These are phyloP conservation scores for Pygoscelis adeliae DNA, from an alignment of 2,113 vertebrate genomes.

Conservation along the genomic window DNA sequence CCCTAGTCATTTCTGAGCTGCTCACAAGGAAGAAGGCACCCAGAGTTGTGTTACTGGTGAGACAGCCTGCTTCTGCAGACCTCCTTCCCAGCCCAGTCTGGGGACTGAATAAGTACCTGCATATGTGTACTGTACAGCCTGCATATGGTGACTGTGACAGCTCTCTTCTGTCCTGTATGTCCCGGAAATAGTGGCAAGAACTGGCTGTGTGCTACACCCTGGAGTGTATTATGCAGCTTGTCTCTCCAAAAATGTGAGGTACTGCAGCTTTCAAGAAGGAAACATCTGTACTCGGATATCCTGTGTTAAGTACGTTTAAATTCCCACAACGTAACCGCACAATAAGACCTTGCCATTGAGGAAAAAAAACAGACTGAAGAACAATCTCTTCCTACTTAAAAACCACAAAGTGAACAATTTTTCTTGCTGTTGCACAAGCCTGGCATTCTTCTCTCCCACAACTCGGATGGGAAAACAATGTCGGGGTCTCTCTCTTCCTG, in stretches of 20 bases:
- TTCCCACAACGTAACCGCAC: neutral
- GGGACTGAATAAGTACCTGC: no score
- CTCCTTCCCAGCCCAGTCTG: no score
- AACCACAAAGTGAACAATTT: accelerated
- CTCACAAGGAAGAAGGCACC: neutral
- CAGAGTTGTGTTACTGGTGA: neutral
- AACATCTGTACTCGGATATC: neutral
- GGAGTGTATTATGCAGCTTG: neutral
- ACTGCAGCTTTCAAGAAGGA: neutral
- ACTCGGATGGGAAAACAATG: neutral
- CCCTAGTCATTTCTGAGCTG: neutral
- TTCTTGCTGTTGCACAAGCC: neutral
- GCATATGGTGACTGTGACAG: neutral
- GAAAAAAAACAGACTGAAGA: neutral
- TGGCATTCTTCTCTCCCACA: neutral
- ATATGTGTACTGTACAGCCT: accelerated
- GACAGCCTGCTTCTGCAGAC: accelerated
- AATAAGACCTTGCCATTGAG: neutral
- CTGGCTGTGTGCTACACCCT: neutral
- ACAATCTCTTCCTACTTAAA: neutral
- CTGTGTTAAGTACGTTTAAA: neutral
- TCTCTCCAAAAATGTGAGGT: neutral
- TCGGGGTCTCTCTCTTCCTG: neutral
- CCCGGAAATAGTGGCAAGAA: neutral
- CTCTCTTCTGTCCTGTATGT: neutral